Evolutionary conservation across 2,113 vertebrate species (phyloP).

Genomic region (Clarias gariepinus): DNA sequence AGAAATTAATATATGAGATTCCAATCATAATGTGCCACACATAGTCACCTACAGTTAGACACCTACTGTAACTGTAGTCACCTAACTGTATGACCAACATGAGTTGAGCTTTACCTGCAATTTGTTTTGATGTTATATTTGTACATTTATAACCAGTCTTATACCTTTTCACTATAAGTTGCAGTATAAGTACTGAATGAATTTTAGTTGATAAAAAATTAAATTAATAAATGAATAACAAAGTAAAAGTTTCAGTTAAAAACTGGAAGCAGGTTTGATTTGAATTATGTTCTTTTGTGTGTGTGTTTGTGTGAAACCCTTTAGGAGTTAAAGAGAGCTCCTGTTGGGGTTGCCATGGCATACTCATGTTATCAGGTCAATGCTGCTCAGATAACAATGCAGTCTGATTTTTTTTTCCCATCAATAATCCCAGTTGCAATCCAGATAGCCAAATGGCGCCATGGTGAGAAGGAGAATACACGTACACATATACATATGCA

Average conservation of each 20-base stretch:
- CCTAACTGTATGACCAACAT: not conserved
- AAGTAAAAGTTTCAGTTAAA: not conserved
- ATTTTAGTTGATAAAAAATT: not conserved
- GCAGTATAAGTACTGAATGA: not conserved
- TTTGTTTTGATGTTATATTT: not conserved
- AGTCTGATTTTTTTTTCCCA: slow-evolving; percentile 59
- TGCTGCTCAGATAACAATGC: not conserved
- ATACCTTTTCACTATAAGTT: not conserved
- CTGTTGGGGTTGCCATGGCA: slow-evolving; percentile 28
- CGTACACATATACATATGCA: slow-evolving; percentile 80
- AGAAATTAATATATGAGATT: too few species aligned
- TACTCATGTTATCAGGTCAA: slow-evolving; percentile 68
- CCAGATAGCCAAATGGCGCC: slow-evolving; percentile 75
- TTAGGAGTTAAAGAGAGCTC: not conserved
- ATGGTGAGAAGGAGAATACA: slow-evolving; percentile 71
- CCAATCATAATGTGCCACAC: too few species aligned
- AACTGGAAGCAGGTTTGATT: not conserved
- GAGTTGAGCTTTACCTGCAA: not conserved
- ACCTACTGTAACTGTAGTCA: too few species aligned
- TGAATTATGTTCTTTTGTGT: not conserved
- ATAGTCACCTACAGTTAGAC: too few species aligned
- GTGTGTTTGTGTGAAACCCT: slow-evolving; percentile 20
- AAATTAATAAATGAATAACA: not conserved
- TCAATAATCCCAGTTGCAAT: slow-evolving; percentile 66
- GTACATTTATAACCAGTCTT: not conserved